A percentile compares a stretch with the other conserved stretches of the same genome.
These are phyloP conservation scores for Eretmocerus hayati DNA, from an alignment of 2,888 invertebrate species.

Conservation along the genomic window DNA sequence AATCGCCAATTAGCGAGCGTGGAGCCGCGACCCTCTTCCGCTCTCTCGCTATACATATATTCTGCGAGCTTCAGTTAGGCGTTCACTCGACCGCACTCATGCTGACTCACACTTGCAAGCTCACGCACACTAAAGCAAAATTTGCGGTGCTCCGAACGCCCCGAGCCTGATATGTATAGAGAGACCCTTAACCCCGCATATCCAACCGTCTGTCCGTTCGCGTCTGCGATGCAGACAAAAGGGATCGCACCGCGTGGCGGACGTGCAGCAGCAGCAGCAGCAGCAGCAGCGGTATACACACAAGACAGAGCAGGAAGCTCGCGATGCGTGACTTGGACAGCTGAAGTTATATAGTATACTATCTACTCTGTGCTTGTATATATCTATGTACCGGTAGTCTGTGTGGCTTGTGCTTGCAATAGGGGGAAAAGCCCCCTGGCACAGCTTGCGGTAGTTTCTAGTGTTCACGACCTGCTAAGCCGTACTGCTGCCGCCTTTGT, in stretches of 20 bases:
- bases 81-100: too few relatives aligned
- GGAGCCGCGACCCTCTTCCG: too few relatives aligned
- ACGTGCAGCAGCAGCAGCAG: not conserved
- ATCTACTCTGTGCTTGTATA: too few relatives aligned
- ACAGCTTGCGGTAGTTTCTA: slow-evolving; percentile 25
- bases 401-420: not conserved
- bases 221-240: slow-evolving; percentile 32
- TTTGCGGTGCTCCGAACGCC: not conserved
- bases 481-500: slow-evolving; percentile 35
- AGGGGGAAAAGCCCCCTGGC: not conserved
- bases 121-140: not conserved
- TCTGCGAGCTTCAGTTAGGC: too few relatives aligned
- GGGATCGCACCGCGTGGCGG: slow-evolving; percentile 33
- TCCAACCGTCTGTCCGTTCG: not conserved
- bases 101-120: not conserved
- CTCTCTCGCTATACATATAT: too few relatives aligned
- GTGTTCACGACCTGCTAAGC: slow-evolving; percentile 34
- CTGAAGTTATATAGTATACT: too few relatives aligned
- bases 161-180: not conserved
- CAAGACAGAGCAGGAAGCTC: slow-evolving; percentile 42
- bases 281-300: not conserved
- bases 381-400: too few relatives aligned
- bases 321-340: slow-evolving; percentile 47
- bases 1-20: too few relatives aligned
- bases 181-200: not conserved